Evolutionary conservation across 2,888 invertebrate species (phyloP).

Genomic region (Lasioglossum leucozonium): DNA sequence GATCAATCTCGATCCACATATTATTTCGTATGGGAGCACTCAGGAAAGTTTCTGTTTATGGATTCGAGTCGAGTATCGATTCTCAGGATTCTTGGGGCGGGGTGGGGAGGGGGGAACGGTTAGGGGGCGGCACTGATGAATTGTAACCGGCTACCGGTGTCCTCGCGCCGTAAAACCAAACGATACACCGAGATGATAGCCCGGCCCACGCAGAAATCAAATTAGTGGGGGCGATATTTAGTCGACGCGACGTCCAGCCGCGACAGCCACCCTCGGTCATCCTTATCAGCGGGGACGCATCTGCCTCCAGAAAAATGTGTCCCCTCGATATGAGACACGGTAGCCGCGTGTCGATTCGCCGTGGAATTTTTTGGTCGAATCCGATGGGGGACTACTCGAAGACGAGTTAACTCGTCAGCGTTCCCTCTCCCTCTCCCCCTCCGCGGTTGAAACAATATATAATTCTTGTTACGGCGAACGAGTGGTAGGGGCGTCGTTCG

Average conservation of each 20-base stretch:
- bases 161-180: constrained; percentile 29
- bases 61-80: background rate
- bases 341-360: background rate
- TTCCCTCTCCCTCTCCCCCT: no score
- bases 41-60: background rate
- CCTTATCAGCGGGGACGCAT: constrained; percentile 74
- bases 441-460: background rate
- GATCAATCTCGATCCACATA: no score
- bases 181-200: constrained; percentile 14
- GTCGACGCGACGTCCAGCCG: constrained; percentile 74
- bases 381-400: background rate
- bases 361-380: background rate
- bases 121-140: constrained; percentile 13
- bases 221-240: constrained; percentile 74
- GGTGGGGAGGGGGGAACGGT: background rate
- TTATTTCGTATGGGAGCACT: background rate
- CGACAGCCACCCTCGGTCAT: constrained; percentile 67
- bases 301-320: constrained; percentile 77
- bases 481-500: background rate
- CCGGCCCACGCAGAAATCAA: constrained; percentile 61
- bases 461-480: background rate
- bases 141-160: constrained; percentile 25
- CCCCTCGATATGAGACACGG: constrained; percentile 60
- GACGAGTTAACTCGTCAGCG: background rate
- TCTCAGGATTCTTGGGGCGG: background rate